phyloP scores from a whole-genome alignment of 2,113 vertebrate species.

The Notiomystis cincta region DNA sequence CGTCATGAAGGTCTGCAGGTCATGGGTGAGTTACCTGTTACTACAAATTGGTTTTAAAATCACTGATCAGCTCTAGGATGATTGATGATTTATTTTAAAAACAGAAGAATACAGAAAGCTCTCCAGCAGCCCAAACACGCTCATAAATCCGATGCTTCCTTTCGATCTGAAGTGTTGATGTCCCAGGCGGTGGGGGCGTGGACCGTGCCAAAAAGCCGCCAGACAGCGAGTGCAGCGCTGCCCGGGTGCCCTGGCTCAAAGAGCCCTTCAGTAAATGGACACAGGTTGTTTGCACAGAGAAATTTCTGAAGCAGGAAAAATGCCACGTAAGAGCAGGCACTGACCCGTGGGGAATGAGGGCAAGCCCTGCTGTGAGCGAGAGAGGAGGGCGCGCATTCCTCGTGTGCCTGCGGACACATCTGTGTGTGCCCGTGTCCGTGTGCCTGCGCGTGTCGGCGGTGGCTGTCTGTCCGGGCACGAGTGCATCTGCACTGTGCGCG shows the following conservation, averaged over 20 bases:
- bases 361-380: background rate
- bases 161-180: background rate
- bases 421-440: fast-evolving
- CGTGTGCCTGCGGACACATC: fast-evolving
- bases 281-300: background rate
- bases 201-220: background rate
- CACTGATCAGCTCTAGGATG: background rate
- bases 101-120: background rate
- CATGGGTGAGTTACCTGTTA: background rate
- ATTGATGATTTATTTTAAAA: background rate
- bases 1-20: background rate
- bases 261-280: background rate
- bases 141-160: background rate
- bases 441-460: background rate
- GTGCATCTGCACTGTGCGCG: background rate
- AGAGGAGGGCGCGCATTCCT: no score
- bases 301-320: background rate
- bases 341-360: background rate
- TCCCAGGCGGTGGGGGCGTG: fast-evolving
- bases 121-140: background rate
- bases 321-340: background rate
- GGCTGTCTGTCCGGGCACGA: fast-evolving
- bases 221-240: background rate
- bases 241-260: background rate
- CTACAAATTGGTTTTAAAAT: background rate